Evolutionary conservation across 2,888 invertebrate species (phyloP), one percentile per base, ranked within the genome.

Genomic region (Lissonota sp.): DNA sequence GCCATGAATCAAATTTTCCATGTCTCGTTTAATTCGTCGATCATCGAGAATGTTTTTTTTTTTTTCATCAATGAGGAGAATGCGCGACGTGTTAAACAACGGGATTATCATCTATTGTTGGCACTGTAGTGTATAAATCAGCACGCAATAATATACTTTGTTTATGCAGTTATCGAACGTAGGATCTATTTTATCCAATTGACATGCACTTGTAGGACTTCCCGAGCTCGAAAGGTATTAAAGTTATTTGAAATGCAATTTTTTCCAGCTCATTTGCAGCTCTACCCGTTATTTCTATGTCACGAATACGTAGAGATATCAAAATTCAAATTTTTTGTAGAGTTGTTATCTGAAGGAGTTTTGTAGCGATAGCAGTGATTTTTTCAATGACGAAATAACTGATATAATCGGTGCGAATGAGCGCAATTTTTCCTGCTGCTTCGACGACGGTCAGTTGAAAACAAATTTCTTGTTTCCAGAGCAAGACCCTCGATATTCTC

Each of bases 1-100:
- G 86, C 85, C 84, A 85, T 86, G 85, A 83, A 84, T 84, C 67
- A 63, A 83, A 85, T 71, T 73, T 51, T 72, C 64, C 76, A 26
- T 26, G 26, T 26, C 26, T 62, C 76, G 44, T 6, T 79, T 55
- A 79, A 70, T 37, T 78, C 76, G 44, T 44, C 26, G 51, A 75
- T 71, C 49, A 72, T 74, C 63, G 62, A 51, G 26, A 49, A 62
- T 26, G 62, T n/a, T 51, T 53, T 26, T 42, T 26, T 26, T 26
- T 26, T 26, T 26, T 26, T 26, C 26, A 26, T 26, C 26, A 26
- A 3, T 26, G 26, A 46, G 16, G n/a, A 71, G 71, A 49, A 49
- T 14, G 53, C 53, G 14, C 14, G 6, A 53, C 26, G 53, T 14
- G 14, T 4, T 8, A 8, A 44, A 4, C 53, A 7, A 53, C 53